Conservation (phyloP, 2,888 invertebrate species). For the Trissolcus brochymenae region DNA sequence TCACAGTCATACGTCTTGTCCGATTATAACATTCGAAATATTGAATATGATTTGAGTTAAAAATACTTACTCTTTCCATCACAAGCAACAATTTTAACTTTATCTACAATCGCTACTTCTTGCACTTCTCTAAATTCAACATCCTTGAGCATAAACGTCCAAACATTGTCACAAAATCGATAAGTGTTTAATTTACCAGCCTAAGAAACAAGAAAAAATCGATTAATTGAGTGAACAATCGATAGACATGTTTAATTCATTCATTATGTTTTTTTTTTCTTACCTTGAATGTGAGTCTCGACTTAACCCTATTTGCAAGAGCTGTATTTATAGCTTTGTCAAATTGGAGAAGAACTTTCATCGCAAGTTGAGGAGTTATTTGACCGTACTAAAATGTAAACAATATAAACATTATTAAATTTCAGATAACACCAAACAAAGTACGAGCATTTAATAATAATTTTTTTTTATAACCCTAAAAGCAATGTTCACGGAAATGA, state of each 20-base stretch:
- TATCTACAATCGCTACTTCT: conserved; percentile 93
- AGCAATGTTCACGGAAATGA: not conserved
- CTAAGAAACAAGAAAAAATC: conserved; percentile 59
- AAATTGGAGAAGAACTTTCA: conserved; percentile 96
- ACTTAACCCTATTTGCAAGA: conserved; percentile 92
- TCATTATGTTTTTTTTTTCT: conserved; percentile 14
- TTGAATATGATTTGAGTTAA: not conserved
- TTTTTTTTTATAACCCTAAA: not conserved
- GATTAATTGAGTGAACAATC: conserved; percentile 2
- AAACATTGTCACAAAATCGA: conserved; percentile 99
- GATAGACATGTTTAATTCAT: not conserved
- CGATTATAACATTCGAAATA: not conserved
- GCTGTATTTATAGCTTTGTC: conserved; percentile 98
- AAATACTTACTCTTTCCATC: conserved; percentile 91
- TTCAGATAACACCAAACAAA: not conserved
- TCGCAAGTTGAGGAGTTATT: conserved; percentile 94
- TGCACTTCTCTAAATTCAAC: conserved; percentile 98
- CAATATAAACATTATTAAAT: conserved; percentile 9
- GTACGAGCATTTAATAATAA: not conserved
- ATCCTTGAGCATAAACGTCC: conserved; percentile 99
- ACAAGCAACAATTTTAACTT: conserved; percentile 98
- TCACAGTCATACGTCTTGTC: conserved; percentile 1
- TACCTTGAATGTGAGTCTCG: conserved; percentile 94
- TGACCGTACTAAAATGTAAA: conserved; percentile 88
- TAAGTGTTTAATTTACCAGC: conserved; percentile 89